Evolutionary conservation across 2,797 vertebrate species (phyloP), one percentile per base, ranked within the genome.

Genomic region (Chiroxiphia lanceolata): DNA sequence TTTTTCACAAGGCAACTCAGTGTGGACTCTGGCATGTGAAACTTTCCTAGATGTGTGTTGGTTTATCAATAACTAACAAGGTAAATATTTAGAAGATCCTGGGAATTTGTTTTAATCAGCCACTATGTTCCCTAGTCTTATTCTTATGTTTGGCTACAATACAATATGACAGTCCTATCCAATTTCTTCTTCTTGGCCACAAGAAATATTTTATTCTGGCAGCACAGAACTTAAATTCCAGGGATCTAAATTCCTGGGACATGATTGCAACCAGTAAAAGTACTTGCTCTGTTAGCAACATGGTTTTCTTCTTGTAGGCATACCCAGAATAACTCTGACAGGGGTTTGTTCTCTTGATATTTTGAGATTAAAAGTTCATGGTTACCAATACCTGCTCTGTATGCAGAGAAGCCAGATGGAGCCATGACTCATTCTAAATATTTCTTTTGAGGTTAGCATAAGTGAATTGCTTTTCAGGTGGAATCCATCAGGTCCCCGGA

Each of bases 391-490:
- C 48, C 72, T 86, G 34, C n/a, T 80, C 34, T 89, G 23, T 57
- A 53, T 64, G 42, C 70, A 65, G 31, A 64, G 26, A 67, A 83
- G 44, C 82, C 61, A 86, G 71, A 89, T 42, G 18, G 42, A 88
- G 60, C 22, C 31, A 42, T 78, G 56, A 56, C 14, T 84, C 38
- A 65, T 67, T 76, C 67, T 56, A 87, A 89, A 72, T 89, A 93
- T 72, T 91, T 95, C 56, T 80, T 95, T 75, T 51, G 82, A 83
- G 48, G 67, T 80, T 87, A 90, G 64, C 34, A 11, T 42, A 69
- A 90, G 88, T 34, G 59, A 89, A 77, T 91, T 75, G 42, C 67
- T 94, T 65, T 78, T 74, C 93, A 94, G 87, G 78, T 86, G 38
- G 85, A 83, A 92, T 81, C 77, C 57, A 92, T 92, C 63, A 91